Conservation (phyloP, 2,888 invertebrate species). For the Parnassius mnemosyne region DNA sequence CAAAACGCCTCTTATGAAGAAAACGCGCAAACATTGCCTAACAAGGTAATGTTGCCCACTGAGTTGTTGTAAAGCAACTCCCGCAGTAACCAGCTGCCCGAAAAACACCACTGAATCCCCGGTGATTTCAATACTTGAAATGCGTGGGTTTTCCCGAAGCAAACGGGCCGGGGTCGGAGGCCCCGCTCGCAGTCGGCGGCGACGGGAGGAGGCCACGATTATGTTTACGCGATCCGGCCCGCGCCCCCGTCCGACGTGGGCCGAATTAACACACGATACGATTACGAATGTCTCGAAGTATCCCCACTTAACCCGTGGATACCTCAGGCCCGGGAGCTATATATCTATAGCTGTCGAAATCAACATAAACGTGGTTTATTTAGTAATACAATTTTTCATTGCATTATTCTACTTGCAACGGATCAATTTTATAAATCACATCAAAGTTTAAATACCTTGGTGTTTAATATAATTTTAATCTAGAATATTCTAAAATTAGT, state of each 20-base stretch:
- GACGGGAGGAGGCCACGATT: slow-evolving; percentile 73
- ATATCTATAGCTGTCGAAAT: too few relatives aligned
- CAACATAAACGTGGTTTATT: too few relatives aligned
- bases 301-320: not conserved
- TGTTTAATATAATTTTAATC: too few relatives aligned
- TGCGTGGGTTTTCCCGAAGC: slow-evolving; percentile 51
- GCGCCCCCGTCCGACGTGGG: slow-evolving; percentile 59
- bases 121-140: slow-evolving; percentile 41
- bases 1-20: too few relatives aligned
- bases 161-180: slow-evolving; percentile 47
- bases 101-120: slow-evolving; percentile 15
- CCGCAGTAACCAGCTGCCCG: not conserved
- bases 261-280: slow-evolving; percentile 75
- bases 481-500: too few relatives aligned
- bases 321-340: not conserved
- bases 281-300: slow-evolving; percentile 50
- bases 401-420: too few relatives aligned
- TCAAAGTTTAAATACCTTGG: too few relatives aligned
- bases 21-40: too few relatives aligned
- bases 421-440: too few relatives aligned
- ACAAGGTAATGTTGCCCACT: too few relatives aligned
- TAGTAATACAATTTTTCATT: too few relatives aligned
- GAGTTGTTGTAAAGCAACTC: too few relatives aligned
- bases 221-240: slow-evolving; percentile 72
- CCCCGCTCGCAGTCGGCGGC: slow-evolving; percentile 45